Percentiles rank a stretch among this genome's conserved stretches.
Evolutionary conservation across 2,797 vertebrate genomes (phyloP).

Genomic region (Phoxinus dragarum): DNA sequence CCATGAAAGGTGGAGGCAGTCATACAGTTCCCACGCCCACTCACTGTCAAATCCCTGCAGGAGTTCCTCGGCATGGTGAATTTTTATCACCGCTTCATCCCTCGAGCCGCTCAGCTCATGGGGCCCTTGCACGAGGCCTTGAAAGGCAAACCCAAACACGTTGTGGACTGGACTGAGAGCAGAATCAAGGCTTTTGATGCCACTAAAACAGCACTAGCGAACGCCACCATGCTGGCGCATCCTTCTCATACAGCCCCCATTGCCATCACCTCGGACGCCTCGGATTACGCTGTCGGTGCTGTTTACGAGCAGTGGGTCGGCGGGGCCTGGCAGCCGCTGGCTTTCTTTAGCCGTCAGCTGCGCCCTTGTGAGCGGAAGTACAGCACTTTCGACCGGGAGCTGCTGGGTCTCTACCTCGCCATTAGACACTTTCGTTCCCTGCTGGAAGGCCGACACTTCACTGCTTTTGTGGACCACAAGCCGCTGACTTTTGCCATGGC

Average conservation of each 20-base stretch:
- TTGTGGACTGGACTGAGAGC: not conserved
- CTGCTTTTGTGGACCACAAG: too few species aligned
- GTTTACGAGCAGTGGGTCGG: too few species aligned
- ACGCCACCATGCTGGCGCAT: not conserved
- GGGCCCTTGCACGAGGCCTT: not conserved
- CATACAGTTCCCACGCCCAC: not conserved
- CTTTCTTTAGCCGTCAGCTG: too few species aligned
- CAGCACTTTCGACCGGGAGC: too few species aligned
- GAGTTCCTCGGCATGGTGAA: not conserved
- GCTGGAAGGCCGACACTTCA: too few species aligned
- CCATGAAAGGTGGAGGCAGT: not conserved
- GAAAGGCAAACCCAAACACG: conserved; percentile 1
- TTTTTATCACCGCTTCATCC: not conserved
- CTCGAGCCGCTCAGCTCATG: not conserved
- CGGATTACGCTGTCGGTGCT: too few species aligned
- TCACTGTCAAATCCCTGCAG: not conserved
- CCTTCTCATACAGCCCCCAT: not conserved
- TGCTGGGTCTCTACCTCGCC: too few species aligned
- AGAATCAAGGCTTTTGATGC: not conserved
- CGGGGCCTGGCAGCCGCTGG: too few species aligned
- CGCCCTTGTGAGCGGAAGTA: too few species aligned
- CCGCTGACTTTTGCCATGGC: too few species aligned
- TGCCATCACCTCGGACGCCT: not conserved
- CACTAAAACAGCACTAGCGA: not conserved
- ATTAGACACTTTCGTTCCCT: too few species aligned